Percentiles rank a stretch among this genome's conserved stretches.
Conservation (phyloP, 1,140 invertebrate genomes). For the Brachionus rubens region DNA sequence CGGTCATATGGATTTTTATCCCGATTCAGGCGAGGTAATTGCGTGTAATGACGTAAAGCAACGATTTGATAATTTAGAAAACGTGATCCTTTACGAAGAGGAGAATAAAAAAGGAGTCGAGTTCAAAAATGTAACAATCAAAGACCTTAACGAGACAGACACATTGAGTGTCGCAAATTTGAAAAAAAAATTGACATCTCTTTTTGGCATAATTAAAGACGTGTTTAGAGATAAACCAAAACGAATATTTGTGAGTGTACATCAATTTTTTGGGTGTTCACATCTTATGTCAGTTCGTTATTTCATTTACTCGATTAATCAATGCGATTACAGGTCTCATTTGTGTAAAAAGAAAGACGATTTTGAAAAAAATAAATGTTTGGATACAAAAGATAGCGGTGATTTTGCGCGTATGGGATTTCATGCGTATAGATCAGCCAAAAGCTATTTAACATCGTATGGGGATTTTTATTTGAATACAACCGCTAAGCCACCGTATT, state of each 20-base stretch:
- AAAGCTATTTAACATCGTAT: conserved; percentile 8
- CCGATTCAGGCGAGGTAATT: conserved; percentile 16
- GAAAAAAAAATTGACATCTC: not conserved
- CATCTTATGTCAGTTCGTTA: conserved; percentile 38
- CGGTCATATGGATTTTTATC: conserved; percentile 46
- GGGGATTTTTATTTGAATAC: conserved; percentile 31
- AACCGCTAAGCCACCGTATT: conserved; percentile 5
- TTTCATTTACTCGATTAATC: conserved; percentile 44
- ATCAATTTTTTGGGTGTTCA: conserved; percentile 37
- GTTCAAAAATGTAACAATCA: not conserved
- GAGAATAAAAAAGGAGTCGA: not conserved
- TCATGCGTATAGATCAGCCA: conserved; percentile 9
- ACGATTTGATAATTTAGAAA: conserved; percentile 23
- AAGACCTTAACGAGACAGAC: not conserved
- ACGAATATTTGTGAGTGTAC: conserved; percentile 2
- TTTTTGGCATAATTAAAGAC: not conserved
- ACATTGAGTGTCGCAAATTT: not conserved
- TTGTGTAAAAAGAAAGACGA: not conserved
- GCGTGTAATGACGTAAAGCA: conserved; percentile 24
- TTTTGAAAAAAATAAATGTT: not conserved
- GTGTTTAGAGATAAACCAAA: conserved; percentile 8
- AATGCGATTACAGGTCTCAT: conserved; percentile 19
- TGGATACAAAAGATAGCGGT: not conserved
- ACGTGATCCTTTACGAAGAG: conserved; percentile 44
- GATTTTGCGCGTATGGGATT: conserved; percentile 40